Evolutionary conservation across 1,140 invertebrate genomes (phyloP).

Genomic region (Trachelipus rathkii): DNA sequence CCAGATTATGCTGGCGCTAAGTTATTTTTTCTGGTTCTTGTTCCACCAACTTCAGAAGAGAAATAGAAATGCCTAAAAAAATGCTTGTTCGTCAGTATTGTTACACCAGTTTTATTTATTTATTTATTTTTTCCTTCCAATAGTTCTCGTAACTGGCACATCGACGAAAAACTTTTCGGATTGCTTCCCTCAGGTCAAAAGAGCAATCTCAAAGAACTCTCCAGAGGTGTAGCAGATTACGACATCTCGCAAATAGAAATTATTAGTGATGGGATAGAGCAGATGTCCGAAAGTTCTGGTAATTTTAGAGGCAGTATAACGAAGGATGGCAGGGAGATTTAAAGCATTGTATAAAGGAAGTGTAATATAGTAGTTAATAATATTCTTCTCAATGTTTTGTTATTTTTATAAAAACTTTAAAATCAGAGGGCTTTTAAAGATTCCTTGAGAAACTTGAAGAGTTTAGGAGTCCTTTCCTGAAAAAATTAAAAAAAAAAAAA

Average conservation of each 20-base stretch:
- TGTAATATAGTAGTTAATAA: no score
- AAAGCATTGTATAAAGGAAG: no score
- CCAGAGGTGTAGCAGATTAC: constrained; percentile 34
- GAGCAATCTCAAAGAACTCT: constrained; percentile 30
- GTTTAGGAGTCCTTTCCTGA: no score
- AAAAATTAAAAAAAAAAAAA: no score
- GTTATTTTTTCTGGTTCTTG: no score
- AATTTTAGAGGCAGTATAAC: constrained; percentile 28
- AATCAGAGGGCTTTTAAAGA: no score
- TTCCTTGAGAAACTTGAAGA: no score
- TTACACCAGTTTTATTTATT: background rate
- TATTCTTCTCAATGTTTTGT: no score
- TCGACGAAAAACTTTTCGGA: constrained; percentile 37
- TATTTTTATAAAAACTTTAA: no score
- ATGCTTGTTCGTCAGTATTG: background rate
- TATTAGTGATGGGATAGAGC: constrained; percentile 34
- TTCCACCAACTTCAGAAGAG: no score
- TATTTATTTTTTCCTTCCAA: background rate
- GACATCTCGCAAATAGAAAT: constrained; percentile 41
- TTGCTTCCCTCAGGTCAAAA: constrained; percentile 26
- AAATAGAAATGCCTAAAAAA: no score
- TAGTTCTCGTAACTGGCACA: constrained; percentile 41
- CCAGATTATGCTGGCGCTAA: no score
- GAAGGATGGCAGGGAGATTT: background rate
- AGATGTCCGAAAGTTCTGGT: background rate